Evolutionary conservation across 2,888 invertebrate genomes (phyloP), one percentile per base, ranked within the genome.

Genomic region (Sphecodes monilicornis): DNA sequence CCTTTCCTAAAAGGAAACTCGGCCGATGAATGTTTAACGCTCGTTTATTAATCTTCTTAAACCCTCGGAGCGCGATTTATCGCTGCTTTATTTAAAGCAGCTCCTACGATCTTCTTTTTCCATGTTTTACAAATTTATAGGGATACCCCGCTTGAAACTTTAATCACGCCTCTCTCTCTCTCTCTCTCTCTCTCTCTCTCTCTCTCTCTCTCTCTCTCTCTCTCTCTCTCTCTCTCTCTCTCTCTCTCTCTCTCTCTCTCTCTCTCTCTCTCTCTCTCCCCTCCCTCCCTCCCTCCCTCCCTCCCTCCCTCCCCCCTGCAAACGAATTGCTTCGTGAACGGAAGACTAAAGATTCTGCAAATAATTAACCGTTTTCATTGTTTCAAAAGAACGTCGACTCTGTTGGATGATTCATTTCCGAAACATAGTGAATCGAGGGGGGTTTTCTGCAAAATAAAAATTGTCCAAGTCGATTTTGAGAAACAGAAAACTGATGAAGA

Each of bases 21-120:
- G 36, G 32, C 66, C 66, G 41, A 75, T 60, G 26, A 75, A 73
- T 36, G 50, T 73, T 72, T 43, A 72, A 32, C 50, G 73, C 32
- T 39, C 54, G 73, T 39, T 50, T 60, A 26, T 75, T 75, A 75
- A 57, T 75, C 54, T 26, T 43, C 60, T 66, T 36, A 66, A 66
- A 66, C 66, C 32, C 66, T 22, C 66, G 22, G 66, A 36, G 36
- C 66, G 36, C 32, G 66, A 66, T 32, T 66, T 66, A 66, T 66
- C 66, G 36, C 36, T 66, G 66, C 36, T 66, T 66, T 66, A 66
- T 66, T 66, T 66, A 32, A 66, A 66, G 36, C 36, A 66, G 64
- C 36, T 66, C 36, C 32, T 22, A 3, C 36, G 36, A 32, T 36
- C 22, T 11, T 66, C 36, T 66, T 66, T 66, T 66, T 66, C 66